phyloP scores from a whole-genome alignment of 1,140 invertebrate species.

The Sinonovacula constricta region DNA sequence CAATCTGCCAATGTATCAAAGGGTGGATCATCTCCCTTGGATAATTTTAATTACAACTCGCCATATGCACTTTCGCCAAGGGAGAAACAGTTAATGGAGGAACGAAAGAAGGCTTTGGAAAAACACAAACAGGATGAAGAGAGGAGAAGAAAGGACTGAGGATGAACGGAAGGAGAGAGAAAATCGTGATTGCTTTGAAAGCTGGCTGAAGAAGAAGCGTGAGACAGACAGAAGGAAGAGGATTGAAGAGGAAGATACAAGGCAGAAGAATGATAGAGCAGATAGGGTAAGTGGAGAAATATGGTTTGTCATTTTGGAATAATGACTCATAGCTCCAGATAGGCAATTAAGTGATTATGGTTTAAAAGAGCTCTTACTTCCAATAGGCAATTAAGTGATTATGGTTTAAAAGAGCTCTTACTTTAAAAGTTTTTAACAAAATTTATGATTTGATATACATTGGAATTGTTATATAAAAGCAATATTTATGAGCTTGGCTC shows the following conservation, averaged over 20 bases:
- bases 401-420: too few relatives aligned
- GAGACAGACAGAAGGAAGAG: conserved; percentile 52
- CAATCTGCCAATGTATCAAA: conserved; percentile 50
- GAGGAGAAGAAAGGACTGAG: conserved; percentile 55
- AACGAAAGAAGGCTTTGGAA: conserved; percentile 57
- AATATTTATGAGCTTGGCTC: too few relatives aligned
- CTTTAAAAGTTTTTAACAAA: too few relatives aligned
- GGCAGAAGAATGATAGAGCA: conserved; percentile 53
- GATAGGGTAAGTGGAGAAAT: conserved; percentile 59
- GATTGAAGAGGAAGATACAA: conserved; percentile 55
- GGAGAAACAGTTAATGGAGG: conserved; percentile 59
- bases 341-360: too few relatives aligned
- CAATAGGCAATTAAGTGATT: too few relatives aligned
- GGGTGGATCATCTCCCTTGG: conserved; percentile 32
- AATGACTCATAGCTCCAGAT: too few relatives aligned
- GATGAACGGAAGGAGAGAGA: conserved; percentile 57
- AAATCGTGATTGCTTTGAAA: conserved; percentile 63
- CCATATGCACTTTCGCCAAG: conserved; percentile 70
- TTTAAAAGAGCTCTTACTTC: too few relatives aligned
- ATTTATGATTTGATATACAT: too few relatives aligned
- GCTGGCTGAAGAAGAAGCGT: conserved; percentile 63
- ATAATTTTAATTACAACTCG: conserved; percentile 68
- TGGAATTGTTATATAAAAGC: too few relatives aligned
- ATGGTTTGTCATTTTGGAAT: too few relatives aligned
- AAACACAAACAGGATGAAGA: conserved; percentile 56